phyloP scores from a whole-genome alignment of 2,797 vertebrate genomes.

The Aeoliscus strigatus region DNA sequence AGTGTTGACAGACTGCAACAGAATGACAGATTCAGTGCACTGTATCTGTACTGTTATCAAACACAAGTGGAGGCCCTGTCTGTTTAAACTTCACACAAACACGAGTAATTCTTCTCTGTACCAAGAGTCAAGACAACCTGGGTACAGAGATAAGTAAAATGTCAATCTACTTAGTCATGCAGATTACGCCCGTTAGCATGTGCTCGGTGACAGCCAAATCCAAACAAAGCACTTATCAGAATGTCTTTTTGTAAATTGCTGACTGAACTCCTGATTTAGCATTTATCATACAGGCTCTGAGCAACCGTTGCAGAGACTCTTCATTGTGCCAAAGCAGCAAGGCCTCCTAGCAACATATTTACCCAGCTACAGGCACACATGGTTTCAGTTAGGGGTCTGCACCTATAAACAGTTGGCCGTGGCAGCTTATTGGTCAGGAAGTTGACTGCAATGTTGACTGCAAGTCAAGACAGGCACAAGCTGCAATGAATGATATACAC shows the following conservation, averaged over 20 bases:
- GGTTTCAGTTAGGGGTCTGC: constrained; percentile 71
- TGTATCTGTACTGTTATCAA: constrained; percentile 21
- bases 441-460: constrained; percentile 65
- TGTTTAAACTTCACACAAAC: constrained; percentile 33
- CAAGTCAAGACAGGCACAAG: constrained; percentile 67
- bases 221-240: constrained; percentile 35
- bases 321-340: constrained; percentile 49
- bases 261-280: constrained; percentile 25
- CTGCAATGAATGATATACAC: constrained; percentile 65
- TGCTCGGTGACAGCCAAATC: constrained; percentile 23
- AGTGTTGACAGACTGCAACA: constrained; percentile 23
- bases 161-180: constrained; percentile 7
- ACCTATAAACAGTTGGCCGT: constrained; percentile 73
- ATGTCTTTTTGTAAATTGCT: constrained; percentile 4
- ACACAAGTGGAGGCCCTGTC: constrained; percentile 8
- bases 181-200: constrained; percentile 17
- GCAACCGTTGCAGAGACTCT: constrained; percentile 14
- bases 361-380: constrained; percentile 67
- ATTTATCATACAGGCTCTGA: constrained; percentile 22
- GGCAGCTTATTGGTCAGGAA: constrained; percentile 69
- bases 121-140: constrained; percentile 7
- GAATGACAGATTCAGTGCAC: constrained; percentile 30
- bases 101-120: constrained; percentile 15
- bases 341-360: constrained; percentile 55
- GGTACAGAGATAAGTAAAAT: constrained; percentile 1